Conservation (phyloP, 2,113 vertebrate genomes). For the Austrofundulus limnaeus region DNA sequence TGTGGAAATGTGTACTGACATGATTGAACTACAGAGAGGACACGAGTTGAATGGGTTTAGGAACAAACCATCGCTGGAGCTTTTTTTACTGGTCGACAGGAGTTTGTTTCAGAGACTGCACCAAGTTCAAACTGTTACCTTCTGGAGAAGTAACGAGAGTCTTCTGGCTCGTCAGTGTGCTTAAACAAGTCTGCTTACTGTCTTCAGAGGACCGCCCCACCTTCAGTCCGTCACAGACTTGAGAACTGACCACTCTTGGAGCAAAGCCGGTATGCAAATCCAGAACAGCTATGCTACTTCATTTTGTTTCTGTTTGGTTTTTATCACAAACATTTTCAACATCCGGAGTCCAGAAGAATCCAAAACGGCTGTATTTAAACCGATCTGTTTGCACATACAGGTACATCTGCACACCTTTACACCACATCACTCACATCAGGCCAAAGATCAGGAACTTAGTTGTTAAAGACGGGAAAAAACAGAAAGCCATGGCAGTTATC, state of each 20-base stretch:
- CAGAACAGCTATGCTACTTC: slow-evolving; percentile 57
- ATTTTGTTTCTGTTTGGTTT: not conserved
- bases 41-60: no score
- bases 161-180: no score
- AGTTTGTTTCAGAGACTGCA: slow-evolving; percentile 34
- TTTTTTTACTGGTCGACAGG: not conserved
- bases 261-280: slow-evolving; percentile 66
- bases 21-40: slow-evolving; percentile 27
- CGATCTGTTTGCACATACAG: slow-evolving; percentile 32
- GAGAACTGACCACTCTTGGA: slow-evolving; percentile 51
- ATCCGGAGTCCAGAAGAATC: slow-evolving; percentile 32
- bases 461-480: slow-evolving; percentile 13
- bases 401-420: slow-evolving; percentile 18
- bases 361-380: slow-evolving; percentile 27
- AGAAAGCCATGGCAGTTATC: slow-evolving; percentile 39
- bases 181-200: slow-evolving; percentile 36
- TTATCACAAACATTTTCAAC: slow-evolving; percentile 27
- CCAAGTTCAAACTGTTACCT: no score
- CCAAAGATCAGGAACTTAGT: slow-evolving; percentile 68
- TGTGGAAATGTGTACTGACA: slow-evolving; percentile 13
- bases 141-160: no score
- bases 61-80: slow-evolving; percentile 54
- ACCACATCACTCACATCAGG: slow-evolving; percentile 33
- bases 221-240: slow-evolving; percentile 36
- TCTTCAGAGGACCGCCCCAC: slow-evolving; percentile 34